Percentiles rank a stretch among this genome's conserved stretches.
phyloP scores from a whole-genome alignment of 2,113 vertebrate genomes.

The Cottus gobio region DNA sequence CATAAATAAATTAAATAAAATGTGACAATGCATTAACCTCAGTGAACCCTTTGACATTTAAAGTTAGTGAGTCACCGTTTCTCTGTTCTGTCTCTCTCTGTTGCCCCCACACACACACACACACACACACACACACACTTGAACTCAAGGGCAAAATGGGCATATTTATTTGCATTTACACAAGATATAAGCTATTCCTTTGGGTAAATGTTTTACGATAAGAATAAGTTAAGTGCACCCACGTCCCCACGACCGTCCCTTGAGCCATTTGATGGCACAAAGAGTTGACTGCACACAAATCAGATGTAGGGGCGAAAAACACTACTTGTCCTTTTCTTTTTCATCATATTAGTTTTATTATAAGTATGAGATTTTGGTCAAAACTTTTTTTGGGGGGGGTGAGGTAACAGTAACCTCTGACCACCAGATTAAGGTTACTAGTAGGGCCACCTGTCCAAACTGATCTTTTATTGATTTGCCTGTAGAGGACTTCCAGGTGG shows the following conservation, averaged over 20 bases:
- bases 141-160: conserved; percentile 14
- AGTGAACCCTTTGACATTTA: conserved; percentile 57
- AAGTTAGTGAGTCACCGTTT: conserved; percentile 49
- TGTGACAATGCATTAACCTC: conserved; percentile 62
- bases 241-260: not conserved
- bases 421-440: conserved; percentile 4
- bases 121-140: not conserved
- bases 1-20: conserved; percentile 46
- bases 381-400: not conserved
- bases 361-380: not conserved
- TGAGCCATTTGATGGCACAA: not conserved
- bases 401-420: not conserved
- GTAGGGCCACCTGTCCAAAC: not conserved
- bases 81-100: not conserved
- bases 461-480: conserved; percentile 38
- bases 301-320: not conserved
- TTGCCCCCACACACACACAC: not conserved
- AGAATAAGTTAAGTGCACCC: not conserved
- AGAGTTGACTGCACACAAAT: not conserved
- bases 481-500: conserved; percentile 13
- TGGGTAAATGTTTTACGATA: not conserved
- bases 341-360: not conserved
- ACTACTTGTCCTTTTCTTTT: not conserved
- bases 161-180: not conserved
- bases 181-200: not conserved